Base-by-base conservation (phyloP, 2,113 vertebrate species). In the Microtus oregoni region DNA sequence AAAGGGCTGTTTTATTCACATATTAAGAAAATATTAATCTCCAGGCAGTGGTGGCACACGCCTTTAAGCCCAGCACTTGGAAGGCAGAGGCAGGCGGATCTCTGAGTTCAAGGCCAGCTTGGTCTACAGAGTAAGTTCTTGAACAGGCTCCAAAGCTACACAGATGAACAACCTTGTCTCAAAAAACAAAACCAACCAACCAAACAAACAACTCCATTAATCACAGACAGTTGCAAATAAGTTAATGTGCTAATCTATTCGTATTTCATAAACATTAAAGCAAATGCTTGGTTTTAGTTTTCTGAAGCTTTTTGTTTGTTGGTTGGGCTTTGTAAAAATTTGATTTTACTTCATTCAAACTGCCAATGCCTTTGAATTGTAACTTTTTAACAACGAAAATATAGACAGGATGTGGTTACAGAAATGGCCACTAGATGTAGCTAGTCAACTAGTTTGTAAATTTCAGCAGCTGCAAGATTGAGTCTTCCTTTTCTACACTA, bases 361-460 rank as follows among this genome's bases (percentile, higher is more conserved):
- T 90, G 12, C 61, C 81, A 73, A 65, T 9, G 67, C 3, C 77
- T 73, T 47, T 47, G 76, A 1, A 44, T 30, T 63, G 12, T 82
- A 19, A 44, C 32, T 95, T 81, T 93, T 50, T 86, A 92, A 28
- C 30, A 77, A 7, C 52, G 14, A 41, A 77, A 89, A 82, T 41
- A 19, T 55, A 70, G 63, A 93, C 19, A 90, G 4, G 8, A 5
- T 32, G n/a, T 92, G 47, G 61, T 93, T 47, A 52, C 58, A 32
- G 4, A 4, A 70, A 83, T 85, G 75, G 68, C 95, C 97, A 97
- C 96, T 98, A 98, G 97, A 52, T 97, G 95, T 5, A 79, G 97
- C 68, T 93, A 87, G 89, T 65, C 73, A 50, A 26, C 95, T 92
- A 41, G 77, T 92, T 89, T 95, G 81, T 73, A 95, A 96, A 91